Percentiles rank a stretch among this genome's conserved stretches.
Conservation (phyloP, 2,888 invertebrate genomes). For the Netelia fuscicornis region DNA sequence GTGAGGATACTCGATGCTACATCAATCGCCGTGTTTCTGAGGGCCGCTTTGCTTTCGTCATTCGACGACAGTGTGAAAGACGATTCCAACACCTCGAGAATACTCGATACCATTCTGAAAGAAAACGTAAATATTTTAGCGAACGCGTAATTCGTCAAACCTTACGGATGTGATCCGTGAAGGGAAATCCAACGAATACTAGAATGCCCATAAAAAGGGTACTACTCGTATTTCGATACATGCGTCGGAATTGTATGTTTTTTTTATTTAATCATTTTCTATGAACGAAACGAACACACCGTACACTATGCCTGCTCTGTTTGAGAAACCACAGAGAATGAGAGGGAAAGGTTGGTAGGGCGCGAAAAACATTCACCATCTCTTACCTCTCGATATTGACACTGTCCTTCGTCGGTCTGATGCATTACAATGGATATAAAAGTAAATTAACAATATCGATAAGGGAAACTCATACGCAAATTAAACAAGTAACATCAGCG, state of each 20-base stretch:
- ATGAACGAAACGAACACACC: constrained; percentile 44
- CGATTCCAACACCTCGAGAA: constrained; percentile 91
- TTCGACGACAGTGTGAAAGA: constrained; percentile 87
- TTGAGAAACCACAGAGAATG: constrained; percentile 16
- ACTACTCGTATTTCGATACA: constrained; percentile 61
- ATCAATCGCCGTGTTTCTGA: constrained; percentile 87
- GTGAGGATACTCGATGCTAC: constrained; percentile 89
- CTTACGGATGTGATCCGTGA: constrained; percentile 3
- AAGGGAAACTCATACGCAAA: constrained; percentile 48
- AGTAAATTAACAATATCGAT: constrained; percentile 66
- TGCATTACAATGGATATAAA: constrained; percentile 76
- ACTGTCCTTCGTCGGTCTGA: constrained; percentile 82
- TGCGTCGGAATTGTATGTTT: constrained; percentile 24
- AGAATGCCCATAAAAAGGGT: constrained; percentile 49
- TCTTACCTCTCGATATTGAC: constrained; percentile 83
- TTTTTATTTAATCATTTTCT: constrained; percentile 31
- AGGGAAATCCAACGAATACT: constrained; percentile 35
- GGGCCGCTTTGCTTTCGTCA: constrained; percentile 85
- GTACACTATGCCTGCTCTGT: constrained; percentile 34
- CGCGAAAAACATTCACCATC: constrained; percentile 64
- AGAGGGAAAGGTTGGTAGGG: constrained; percentile 43
- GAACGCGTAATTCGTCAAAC: neutral
- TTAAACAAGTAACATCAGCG: constrained; percentile 47
- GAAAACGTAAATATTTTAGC: constrained; percentile 51
- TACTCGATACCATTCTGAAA: constrained; percentile 88